Percentiles rank a stretch among this genome's conserved stretches.
Evolutionary conservation across 1,140 invertebrate species (phyloP).

Genomic region (Hormaphis cornu): DNA sequence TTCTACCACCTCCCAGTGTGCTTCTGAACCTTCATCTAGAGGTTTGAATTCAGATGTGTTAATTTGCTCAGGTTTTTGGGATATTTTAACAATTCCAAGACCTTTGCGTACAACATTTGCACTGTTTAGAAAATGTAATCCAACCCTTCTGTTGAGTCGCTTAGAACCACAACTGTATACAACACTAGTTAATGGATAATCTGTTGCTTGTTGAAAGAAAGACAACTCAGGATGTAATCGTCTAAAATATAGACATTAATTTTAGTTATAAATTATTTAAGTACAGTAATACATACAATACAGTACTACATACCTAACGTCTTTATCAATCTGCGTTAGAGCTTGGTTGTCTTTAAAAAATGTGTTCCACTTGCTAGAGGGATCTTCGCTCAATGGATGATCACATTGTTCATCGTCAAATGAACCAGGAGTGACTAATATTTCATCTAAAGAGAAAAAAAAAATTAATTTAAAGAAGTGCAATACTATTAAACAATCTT

Average conservation of each 20-base stretch:
- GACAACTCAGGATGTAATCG: constrained; percentile 91
- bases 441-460: constrained; percentile 57
- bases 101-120: constrained; percentile 80
- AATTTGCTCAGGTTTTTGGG: constrained; percentile 52
- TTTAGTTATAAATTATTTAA: background rate
- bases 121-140: constrained; percentile 72
- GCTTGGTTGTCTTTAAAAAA: constrained; percentile 97
- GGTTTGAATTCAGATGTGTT: constrained; percentile 69
- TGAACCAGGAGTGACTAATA: constrained; percentile 66
- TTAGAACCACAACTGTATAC: constrained; percentile 63
- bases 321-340: constrained; percentile 92
- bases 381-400: constrained; percentile 88
- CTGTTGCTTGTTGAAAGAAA: constrained; percentile 89
- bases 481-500: too few species aligned
- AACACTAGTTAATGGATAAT: constrained; percentile 68
- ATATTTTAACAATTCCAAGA: constrained; percentile 79
- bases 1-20: constrained; percentile 95
- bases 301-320: constrained; percentile 60
- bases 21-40: constrained; percentile 70
- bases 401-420: constrained; percentile 49
- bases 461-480: constrained; percentile 30
- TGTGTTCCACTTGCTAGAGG: constrained; percentile 84
- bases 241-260: constrained; percentile 42
- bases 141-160: constrained; percentile 76
- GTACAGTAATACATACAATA: background rate